Conservation (phyloP, 2,797 vertebrate genomes). For the Erithacus rubecula region DNA sequence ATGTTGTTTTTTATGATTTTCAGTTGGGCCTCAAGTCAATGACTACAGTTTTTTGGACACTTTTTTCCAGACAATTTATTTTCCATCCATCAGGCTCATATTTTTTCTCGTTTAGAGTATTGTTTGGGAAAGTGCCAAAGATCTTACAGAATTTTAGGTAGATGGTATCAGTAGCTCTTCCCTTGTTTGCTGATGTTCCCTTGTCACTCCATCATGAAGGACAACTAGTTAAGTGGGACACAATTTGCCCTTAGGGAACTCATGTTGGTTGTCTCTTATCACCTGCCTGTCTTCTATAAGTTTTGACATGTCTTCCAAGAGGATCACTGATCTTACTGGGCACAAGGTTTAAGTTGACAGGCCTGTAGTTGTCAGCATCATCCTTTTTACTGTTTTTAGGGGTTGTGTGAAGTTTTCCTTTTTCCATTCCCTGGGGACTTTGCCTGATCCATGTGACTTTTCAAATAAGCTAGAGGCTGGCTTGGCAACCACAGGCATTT, state of each 20-base stretch:
- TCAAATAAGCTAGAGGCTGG: not conserved
- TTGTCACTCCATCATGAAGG: not conserved
- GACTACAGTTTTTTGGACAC: fast-evolving
- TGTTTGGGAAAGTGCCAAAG: not conserved
- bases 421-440: not conserved
- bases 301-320: not conserved
- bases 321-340: not conserved
- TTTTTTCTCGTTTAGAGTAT: not conserved
- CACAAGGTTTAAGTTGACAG: not conserved
- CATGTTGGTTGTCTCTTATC: not conserved
- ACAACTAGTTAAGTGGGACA: not conserved
- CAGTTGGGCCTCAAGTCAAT: not conserved
- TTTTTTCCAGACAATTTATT: not conserved
- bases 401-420: not conserved
- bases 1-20: not conserved
- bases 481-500: not conserved
- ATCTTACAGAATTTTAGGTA: not conserved
- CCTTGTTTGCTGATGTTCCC: not conserved
- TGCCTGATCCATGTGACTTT: not conserved
- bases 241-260: not conserved
- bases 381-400: not conserved
- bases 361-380: not conserved
- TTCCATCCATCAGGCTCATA: not conserved
- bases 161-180: not conserved
- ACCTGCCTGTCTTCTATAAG: not conserved